Percentiles rank a stretch among this genome's conserved stretches.
phyloP scores from a whole-genome alignment of 2,888 invertebrate species.

The Spodoptera picta region DNA sequence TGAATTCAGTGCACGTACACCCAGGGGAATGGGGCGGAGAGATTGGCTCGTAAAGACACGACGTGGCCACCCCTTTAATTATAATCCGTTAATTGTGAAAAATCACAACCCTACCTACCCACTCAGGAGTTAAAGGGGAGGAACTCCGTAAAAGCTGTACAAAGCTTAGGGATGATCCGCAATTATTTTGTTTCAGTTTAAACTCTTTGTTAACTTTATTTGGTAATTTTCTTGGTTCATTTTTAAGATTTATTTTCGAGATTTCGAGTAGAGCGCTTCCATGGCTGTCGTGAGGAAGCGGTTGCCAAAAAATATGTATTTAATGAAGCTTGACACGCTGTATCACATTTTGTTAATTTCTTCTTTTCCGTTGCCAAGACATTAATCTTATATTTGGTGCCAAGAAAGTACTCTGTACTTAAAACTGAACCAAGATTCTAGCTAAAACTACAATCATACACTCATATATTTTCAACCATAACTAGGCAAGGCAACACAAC shows the following conservation, averaged over 20 bases:
- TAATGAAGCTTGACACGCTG: constrained; percentile 15
- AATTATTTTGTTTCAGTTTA: constrained; percentile 31
- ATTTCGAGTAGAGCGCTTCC: constrained; percentile 9
- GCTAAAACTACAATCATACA: neutral
- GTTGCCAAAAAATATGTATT: constrained; percentile 34
- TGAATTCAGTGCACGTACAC: constrained; percentile 67
- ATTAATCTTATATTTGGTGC: constrained; percentile 24
- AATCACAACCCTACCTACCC: constrained; percentile 57
- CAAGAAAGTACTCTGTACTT: constrained; percentile 24
- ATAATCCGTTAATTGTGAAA: constrained; percentile 79
- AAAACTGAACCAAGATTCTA: constrained; percentile 23
- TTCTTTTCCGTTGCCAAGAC: constrained; percentile 22
- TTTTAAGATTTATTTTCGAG: neutral
- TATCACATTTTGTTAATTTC: constrained; percentile 35
- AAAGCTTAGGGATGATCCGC: constrained; percentile 29
- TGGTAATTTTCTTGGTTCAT: neutral
- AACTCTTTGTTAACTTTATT: constrained; percentile 16
- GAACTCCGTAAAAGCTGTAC: constrained; percentile 36
- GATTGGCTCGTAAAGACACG: constrained; percentile 69
- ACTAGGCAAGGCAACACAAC: neutral
- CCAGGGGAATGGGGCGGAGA: constrained; percentile 54
- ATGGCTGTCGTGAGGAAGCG: constrained; percentile 4
- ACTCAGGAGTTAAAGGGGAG: constrained; percentile 38
- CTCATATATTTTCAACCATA: neutral
- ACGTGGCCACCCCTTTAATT: constrained; percentile 75